Conservation (phyloP, 2,888 invertebrate species). For the Resseliella maxima region DNA sequence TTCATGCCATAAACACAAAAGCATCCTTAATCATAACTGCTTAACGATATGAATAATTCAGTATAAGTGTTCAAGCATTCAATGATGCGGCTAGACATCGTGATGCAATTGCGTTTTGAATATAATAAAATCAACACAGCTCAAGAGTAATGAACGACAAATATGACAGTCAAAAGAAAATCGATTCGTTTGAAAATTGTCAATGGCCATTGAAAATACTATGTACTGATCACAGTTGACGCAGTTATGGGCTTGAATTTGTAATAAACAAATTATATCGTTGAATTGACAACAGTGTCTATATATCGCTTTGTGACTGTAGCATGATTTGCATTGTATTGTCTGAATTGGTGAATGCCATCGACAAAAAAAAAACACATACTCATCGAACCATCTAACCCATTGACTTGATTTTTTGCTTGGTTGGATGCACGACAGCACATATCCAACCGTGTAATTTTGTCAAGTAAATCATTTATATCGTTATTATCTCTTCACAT, state of each 20-base stretch:
- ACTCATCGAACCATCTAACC: too few relatives aligned
- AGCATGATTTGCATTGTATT: neutral
- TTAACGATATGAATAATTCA: slow-evolving; percentile 35
- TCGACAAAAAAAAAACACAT: neutral
- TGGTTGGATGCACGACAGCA: neutral
- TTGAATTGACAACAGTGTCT: slow-evolving; percentile 15
- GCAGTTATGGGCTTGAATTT: neutral
- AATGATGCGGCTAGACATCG: slow-evolving; percentile 27
- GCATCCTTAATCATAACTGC: slow-evolving; percentile 9
- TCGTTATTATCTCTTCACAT: slow-evolving; percentile 17
- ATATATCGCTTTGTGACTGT: neutral
- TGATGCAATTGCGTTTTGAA: slow-evolving; percentile 11
- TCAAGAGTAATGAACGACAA: neutral
- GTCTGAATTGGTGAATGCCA: neutral
- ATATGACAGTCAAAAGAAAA: neutral
- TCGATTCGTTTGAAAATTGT: neutral
- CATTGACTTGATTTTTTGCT: too few relatives aligned
- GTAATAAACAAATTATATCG: slow-evolving; percentile 10
- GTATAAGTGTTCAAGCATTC: slow-evolving; percentile 6
- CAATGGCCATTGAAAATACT: neutral
- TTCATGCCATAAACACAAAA: neutral
- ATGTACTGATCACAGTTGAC: neutral
- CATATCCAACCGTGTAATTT: slow-evolving; percentile 5
- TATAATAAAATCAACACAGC: neutral
- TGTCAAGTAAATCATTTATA: slow-evolving; percentile 28